A percentile compares a stretch with the other conserved stretches of the same genome.
Conservation (phyloP, 2,113 vertebrate species). For the Lynx canadensis region DNA sequence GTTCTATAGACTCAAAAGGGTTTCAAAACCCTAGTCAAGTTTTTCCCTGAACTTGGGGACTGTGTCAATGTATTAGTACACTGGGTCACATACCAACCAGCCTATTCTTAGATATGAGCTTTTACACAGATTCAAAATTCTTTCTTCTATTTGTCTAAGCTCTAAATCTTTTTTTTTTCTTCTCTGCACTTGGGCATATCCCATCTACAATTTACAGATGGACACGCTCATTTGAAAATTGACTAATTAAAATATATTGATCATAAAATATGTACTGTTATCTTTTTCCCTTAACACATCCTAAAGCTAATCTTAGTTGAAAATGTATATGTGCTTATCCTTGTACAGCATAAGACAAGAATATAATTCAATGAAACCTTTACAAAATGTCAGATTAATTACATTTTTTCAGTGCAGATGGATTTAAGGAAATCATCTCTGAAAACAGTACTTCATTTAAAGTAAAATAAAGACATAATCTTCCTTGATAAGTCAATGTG, state of each 20-base stretch:
- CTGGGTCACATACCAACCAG: background rate
- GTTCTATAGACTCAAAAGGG: background rate
- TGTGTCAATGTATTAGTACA: background rate
- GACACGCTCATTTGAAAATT: conserved; percentile 75
- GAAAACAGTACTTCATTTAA: conserved; percentile 83
- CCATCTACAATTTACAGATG: conserved; percentile 74
- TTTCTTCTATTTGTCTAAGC: conserved; percentile 52
- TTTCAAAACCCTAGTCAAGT: background rate
- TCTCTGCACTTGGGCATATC: conserved; percentile 66
- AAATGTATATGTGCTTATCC: conserved; percentile 83
- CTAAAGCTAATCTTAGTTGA: conserved; percentile 79
- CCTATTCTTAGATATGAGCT: conserved; percentile 7
- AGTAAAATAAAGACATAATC: conserved; percentile 81
- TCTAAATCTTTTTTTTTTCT: conserved; percentile 40
- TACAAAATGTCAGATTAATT: conserved; percentile 86
- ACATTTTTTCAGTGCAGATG: conserved; percentile 83
- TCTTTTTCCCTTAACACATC: conserved; percentile 82
- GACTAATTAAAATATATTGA: conserved; percentile 80
- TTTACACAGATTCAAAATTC: conserved; percentile 56
- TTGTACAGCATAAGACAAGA: conserved; percentile 81
- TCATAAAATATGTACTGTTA: conserved; percentile 82
- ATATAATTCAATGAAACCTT: conserved; percentile 86
- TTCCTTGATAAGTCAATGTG: conserved; percentile 78
- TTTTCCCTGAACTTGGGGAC: background rate
- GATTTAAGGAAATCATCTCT: conserved; percentile 85